Conservation (phyloP, 2,797 vertebrate species). For the Cuculus canorus region DNA sequence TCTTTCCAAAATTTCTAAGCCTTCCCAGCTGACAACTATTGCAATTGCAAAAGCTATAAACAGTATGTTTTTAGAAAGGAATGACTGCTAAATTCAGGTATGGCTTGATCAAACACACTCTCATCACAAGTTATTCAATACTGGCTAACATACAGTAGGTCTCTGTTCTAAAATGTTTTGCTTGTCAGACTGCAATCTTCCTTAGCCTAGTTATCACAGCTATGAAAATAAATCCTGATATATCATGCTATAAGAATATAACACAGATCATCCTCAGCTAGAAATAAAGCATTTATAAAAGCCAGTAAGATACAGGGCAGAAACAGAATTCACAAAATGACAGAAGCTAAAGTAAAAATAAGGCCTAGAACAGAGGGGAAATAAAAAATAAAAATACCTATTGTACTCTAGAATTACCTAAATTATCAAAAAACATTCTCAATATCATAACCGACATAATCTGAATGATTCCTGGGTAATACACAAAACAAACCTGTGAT, state of each 20-base stretch:
- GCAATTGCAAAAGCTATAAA: not conserved
- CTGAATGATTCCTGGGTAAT: not conserved
- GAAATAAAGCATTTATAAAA: not conserved
- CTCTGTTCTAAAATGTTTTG: not conserved
- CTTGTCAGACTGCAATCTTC: not conserved
- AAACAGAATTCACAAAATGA: not conserved
- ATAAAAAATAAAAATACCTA: not conserved
- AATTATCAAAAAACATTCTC: not conserved
- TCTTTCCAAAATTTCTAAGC: not conserved
- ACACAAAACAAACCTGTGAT: not conserved
- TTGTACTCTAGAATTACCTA: not conserved
- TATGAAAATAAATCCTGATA: not conserved
- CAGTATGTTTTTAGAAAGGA: not conserved
- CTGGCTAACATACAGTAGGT: not conserved
- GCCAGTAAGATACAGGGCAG: not conserved
- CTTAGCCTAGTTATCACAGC: not conserved
- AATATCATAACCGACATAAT: not conserved
- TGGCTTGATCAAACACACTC: not conserved
- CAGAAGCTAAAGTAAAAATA: not conserved
- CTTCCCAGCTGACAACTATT: not conserved
- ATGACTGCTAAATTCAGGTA: not conserved
- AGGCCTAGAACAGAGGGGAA: not conserved
- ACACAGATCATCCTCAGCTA: not conserved
- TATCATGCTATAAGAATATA: not conserved
- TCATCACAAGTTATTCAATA: not conserved